Evolutionary conservation across 2,888 invertebrate species (phyloP).

Genomic region (Keiferia lycopersicella): DNA sequence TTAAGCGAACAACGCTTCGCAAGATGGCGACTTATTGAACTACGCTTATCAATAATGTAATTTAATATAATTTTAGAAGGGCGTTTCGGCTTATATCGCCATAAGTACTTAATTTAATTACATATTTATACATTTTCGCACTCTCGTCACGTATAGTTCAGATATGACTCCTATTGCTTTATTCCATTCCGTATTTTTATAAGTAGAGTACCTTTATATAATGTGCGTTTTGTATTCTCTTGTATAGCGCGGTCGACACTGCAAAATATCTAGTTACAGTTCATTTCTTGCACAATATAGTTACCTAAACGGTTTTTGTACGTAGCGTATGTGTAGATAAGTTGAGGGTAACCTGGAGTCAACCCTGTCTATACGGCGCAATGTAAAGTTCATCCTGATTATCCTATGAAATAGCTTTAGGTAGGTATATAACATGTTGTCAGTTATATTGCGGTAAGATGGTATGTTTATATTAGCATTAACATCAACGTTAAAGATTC

Average conservation of each 20-base stretch:
- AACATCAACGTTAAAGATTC: conserved; percentile 7
- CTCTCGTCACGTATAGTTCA: conserved; percentile 38
- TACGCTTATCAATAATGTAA: conserved; percentile 37
- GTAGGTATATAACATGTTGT: background rate
- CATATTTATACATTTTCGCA: conserved; percentile 34
- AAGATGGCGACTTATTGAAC: conserved; percentile 46
- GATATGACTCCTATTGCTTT: conserved; percentile 23
- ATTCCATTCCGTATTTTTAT: background rate
- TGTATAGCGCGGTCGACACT: background rate
- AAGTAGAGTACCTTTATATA: background rate
- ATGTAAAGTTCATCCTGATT: background rate
- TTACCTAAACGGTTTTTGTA: background rate
- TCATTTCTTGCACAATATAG: background rate
- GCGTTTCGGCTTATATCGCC: conserved; percentile 38
- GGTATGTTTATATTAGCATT: conserved; percentile 6
- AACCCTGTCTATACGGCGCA: conserved; percentile 19
- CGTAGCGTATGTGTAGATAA: background rate
- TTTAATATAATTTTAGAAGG: conserved; percentile 29
- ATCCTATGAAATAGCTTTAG: conserved; percentile 14
- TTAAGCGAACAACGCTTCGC: conserved; percentile 59
- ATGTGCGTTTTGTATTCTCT: conserved; percentile 13
- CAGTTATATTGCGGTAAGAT: background rate
- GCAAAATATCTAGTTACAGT: background rate
- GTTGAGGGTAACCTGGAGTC: conserved; percentile 7
- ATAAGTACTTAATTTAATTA: conserved; percentile 36